Conservation (phyloP, 2,888 invertebrate genomes). For the Eupithecia pulchellata region DNA sequence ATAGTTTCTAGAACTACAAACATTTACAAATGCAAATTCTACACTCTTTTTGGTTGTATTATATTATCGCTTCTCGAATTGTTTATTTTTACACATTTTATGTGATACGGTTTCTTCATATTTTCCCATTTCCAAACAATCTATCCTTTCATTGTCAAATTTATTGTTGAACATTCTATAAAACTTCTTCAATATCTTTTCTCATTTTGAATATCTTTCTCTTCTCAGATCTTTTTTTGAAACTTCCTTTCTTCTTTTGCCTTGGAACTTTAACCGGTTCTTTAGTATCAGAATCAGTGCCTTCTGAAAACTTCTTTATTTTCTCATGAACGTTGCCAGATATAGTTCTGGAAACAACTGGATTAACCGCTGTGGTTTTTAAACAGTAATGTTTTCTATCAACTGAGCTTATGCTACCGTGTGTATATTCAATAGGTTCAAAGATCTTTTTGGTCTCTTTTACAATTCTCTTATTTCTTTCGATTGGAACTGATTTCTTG, state of each 20-base stretch:
- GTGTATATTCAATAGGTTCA: slow-evolving; percentile 62
- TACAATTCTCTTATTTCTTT: slow-evolving; percentile 55
- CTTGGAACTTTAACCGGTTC: slow-evolving; percentile 65
- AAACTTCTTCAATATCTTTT: slow-evolving; percentile 75
- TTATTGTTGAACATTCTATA: slow-evolving; percentile 51
- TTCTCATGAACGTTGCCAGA: slow-evolving; percentile 78
- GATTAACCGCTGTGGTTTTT: slow-evolving; percentile 53
- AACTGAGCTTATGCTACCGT: slow-evolving; percentile 58
- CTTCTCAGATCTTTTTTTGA: slow-evolving; percentile 68
- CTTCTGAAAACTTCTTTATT: slow-evolving; percentile 74
- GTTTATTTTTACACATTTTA: slow-evolving; percentile 8
- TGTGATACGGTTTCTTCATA: background rate
- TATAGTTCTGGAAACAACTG: slow-evolving; percentile 61
- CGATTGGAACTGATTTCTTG: slow-evolving; percentile 50
- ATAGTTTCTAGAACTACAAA: slow-evolving; percentile 35
- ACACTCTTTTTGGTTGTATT: background rate
- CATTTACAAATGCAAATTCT: slow-evolving; percentile 20
- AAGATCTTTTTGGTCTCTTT: slow-evolving; percentile 72
- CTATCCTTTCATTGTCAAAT: background rate
- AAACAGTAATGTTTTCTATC: slow-evolving; percentile 60
- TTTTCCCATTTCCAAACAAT: slow-evolving; percentile 1
- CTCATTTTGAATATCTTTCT: slow-evolving; percentile 71
- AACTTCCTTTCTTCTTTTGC: slow-evolving; percentile 67
- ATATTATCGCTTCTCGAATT: background rate
- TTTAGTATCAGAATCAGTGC: slow-evolving; percentile 57